Evolutionary conservation across 2,888 invertebrate species (phyloP), one percentile per base, ranked within the genome.

Genomic region (Trypoxylon attenuatum): DNA sequence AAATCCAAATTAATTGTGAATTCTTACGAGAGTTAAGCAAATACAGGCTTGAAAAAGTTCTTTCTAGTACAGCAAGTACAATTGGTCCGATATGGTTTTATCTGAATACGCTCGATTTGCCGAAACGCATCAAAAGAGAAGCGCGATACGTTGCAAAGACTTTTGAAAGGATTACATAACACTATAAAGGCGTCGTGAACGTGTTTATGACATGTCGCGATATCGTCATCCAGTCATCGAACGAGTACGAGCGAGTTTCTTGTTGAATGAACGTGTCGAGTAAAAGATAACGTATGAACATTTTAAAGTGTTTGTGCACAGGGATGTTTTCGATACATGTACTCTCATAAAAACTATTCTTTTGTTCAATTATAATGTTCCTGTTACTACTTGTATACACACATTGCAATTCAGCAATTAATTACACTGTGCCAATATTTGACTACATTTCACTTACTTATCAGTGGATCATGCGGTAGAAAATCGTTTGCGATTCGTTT

Each of bases 211-310:
- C 55, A 61, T 29, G 25, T 54, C 50, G 49, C 38, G 21, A 41
- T 33, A 22, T 41, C 57, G 63, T 58, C 50, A 63, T 58, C 52
- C 52, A 63, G 55, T 67, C 60, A 27, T 56, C 60, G 60, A 23
- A 47, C 53, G 53, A 21, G n/a, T 18, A 29, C 57, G 52, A 52
- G 27, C 13, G 19, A 18, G 2, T 53, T 54, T 60, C 1, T 23
- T 52, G 51, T 52, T 66, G 66, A 72, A 72, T 69, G 62, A 72
- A 52, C 49, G 58, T 43, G 47, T 55, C 38, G n/a, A n/a, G n/a
- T n/a, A 56, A 59, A 49, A 55, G 45, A 71, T 53, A 60, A 71
- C 41, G 45, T 39, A 21, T 18, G 15, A 21, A 3, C 22, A 16
- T 29, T 57, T 46, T 22, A 19, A 19, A 42, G 43, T 53, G 56